Evolutionary conservation across 2,888 invertebrate genomes (phyloP), one percentile per base, ranked within the genome.

Genomic region (Polymixis lichenea): DNA sequence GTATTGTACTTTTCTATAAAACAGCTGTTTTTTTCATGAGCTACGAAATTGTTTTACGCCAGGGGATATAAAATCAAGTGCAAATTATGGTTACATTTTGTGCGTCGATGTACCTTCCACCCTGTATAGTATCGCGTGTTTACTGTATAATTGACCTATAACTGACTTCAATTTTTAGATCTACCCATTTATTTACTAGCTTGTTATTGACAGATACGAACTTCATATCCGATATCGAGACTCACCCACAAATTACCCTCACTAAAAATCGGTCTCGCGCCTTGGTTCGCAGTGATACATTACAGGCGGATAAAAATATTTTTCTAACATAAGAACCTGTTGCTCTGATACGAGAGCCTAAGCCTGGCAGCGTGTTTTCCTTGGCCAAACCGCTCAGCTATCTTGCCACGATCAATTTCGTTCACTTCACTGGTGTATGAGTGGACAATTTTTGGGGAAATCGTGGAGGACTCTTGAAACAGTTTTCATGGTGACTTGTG

Each of bases 221-320:
- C 86, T 87, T 90, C 3, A 51, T 51, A 89, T 91, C 91, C 92
- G 93, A 93, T 92, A 92, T 91, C 88, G 88, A 91, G 89, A 81
- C 84, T 85, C 46, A 81, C 68, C 79, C 83, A 87, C 89, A 88
- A 90, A 90, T 91, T 90, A 89, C 88, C 83, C 79, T 88, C 92
- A 89, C 93, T 93, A 90, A 91, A 92, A 91, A 92, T 91, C 80
- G 89, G 65, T 72, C 73, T 80, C 77, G 60, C 80, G 89, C 90
- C 92, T 90, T 90, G 88, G 89, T 90, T 87, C 86, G 83, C 87
- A 92, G 93, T 95, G 95, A 95, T 95, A 95, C 94, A 95, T 95
- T 95, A 93, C 90, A 87, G 80, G 87, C 87, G 93, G 93, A 94
- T 95, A 93, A 95, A 95, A 96, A 95, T 95, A 95, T 95, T 93